phyloP scores from a whole-genome alignment of 2,113 vertebrate genomes.

The Acrocephalus arundinaceus region DNA sequence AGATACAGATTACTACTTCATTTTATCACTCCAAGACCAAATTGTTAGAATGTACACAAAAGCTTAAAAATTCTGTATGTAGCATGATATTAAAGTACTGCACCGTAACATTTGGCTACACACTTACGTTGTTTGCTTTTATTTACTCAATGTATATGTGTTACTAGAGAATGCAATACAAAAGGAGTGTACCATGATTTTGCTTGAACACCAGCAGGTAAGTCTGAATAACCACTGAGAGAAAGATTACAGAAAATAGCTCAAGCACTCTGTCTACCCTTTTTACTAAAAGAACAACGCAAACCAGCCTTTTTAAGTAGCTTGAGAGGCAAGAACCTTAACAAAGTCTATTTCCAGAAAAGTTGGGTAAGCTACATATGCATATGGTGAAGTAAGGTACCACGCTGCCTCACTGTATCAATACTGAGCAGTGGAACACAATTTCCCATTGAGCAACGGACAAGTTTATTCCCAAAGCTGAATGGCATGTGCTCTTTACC shows the following conservation, averaged over 20 bases:
- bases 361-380: not conserved
- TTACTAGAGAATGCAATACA: not conserved
- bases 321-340: not conserved
- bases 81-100: not conserved
- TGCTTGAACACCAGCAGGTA: not conserved
- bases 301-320: not conserved
- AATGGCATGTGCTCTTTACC: not conserved
- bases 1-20: not conserved
- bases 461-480: not conserved
- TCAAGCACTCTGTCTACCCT: not conserved
- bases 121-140: not conserved
- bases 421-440: not conserved
- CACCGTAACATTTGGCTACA: not conserved
- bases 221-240: not conserved
- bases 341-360: not conserved
- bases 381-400: rapidly evolving
- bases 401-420: not conserved
- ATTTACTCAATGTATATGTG: not conserved
- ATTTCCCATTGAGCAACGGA: not conserved
- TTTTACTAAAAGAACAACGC: not conserved
- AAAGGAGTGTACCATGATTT: not conserved
- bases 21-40: not conserved
- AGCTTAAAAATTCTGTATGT: not conserved
- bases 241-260: not conserved
- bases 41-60: not conserved